Evolutionary conservation across 2,113 vertebrate species (phyloP).

Genomic region (Microcebus ravelobensis): DNA sequence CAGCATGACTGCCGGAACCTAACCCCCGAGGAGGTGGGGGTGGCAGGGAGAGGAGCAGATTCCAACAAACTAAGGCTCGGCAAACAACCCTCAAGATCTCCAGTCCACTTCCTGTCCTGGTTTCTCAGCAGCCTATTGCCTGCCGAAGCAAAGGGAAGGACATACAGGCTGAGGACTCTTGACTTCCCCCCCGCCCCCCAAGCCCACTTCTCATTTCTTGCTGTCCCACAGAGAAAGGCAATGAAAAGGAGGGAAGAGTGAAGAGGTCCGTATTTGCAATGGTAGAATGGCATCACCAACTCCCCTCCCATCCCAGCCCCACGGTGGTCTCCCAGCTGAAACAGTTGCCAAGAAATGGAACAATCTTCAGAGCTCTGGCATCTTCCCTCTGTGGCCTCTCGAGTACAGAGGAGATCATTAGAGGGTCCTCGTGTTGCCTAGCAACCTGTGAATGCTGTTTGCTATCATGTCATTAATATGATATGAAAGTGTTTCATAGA

Average conservation of each 20-base stretch:
- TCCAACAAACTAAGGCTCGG: neutral
- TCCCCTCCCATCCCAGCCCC: neutral
- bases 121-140: neutral
- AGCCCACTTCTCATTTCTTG: neutral
- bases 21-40: neutral
- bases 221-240: neutral
- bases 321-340: neutral
- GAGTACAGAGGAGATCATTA: constrained; percentile 81
- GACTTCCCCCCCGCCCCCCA: neutral
- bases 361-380: constrained; percentile 62
- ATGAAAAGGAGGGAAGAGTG: neutral
- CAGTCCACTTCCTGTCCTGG: neutral
- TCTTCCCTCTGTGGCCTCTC: constrained; percentile 77
- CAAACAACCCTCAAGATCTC: neutral
- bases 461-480: constrained; percentile 80
- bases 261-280: neutral
- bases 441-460: constrained; percentile 80
- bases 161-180: neutral
- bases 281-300: neutral
- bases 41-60: neutral
- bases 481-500: constrained; percentile 75
- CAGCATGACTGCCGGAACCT: neutral
- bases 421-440: constrained; percentile 76
- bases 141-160: neutral
- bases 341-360: constrained; percentile 80